phyloP scores from a whole-genome alignment of 2,113 vertebrate species.

The Ochotona princeps region DNA sequence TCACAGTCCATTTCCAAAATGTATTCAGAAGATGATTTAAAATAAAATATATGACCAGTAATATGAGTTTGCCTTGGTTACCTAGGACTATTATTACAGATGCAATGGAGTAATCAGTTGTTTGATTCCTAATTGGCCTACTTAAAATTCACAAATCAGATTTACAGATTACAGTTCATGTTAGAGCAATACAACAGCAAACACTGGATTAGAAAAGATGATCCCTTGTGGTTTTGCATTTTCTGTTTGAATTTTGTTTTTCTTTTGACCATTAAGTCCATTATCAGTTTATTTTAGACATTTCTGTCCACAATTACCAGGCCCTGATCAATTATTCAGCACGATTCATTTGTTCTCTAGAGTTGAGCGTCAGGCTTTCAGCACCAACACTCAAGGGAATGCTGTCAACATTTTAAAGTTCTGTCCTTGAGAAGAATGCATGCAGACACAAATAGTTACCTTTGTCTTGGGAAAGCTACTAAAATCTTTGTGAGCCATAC shows the following conservation, averaged over 20 bases:
- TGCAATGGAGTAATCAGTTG: conserved; percentile 70
- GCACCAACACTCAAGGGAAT: conserved; percentile 49
- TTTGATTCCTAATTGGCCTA: conserved; percentile 68
- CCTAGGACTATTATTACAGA: conserved; percentile 64
- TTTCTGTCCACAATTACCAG: conserved; percentile 64
- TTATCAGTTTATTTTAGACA: conserved; percentile 59
- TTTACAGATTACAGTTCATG: conserved; percentile 65
- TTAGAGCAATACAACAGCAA: conserved; percentile 50
- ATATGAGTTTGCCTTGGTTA: conserved; percentile 78
- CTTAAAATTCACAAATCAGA: conserved; percentile 80
- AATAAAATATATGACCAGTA: conserved; percentile 79
- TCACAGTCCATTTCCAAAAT: conserved; percentile 83
- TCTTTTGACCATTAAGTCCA: conserved; percentile 52
- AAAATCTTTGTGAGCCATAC: conserved; percentile 42
- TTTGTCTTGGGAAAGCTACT: conserved; percentile 22
- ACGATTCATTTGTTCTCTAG: conserved; percentile 57
- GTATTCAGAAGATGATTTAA: conserved; percentile 83
- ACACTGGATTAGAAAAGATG: conserved; percentile 15
- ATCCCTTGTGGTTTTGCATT: conserved; percentile 67
- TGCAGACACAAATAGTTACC: neutral
- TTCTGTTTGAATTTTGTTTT: conserved; percentile 70
- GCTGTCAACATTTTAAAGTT: conserved; percentile 64
- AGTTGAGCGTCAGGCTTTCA: conserved; percentile 70
- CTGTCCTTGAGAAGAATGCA: conserved; percentile 5
- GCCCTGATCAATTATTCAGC: conserved; percentile 74